A percentile compares a stretch with the other conserved stretches of the same genome.
These are phyloP conservation scores for Aurelia sp. DNA, from an alignment of 30 jellyfish, hydroid and myxozoan genomes.

Conservation along the genomic window DNA sequence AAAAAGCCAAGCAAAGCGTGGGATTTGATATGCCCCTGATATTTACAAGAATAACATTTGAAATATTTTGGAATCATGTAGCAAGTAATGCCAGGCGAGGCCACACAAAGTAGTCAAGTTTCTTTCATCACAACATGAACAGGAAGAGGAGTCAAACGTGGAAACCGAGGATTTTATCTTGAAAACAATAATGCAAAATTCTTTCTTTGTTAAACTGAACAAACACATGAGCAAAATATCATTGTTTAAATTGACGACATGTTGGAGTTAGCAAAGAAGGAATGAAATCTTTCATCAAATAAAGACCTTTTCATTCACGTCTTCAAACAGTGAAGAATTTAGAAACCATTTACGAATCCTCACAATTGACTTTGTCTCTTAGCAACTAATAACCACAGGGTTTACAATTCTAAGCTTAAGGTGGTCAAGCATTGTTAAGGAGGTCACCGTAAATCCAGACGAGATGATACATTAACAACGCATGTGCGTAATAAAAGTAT, in stretches of 20 bases:
- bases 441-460: too few species aligned
- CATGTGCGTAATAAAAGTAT: too few species aligned
- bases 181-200: constrained; percentile 13
- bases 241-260: constrained; percentile 20
- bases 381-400: constrained; percentile 42
- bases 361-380: constrained; percentile 43
- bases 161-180: constrained; percentile 19
- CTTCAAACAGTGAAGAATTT: constrained; percentile 29
- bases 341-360: constrained; percentile 18
- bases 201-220: constrained; percentile 7
- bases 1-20: too few species aligned
- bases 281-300: not conserved
- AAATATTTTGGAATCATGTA: not conserved
- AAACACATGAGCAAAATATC: constrained; percentile 24
- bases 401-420: not conserved
- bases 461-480: too few species aligned
- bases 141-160: constrained; percentile 13
- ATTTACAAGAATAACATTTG: not conserved
- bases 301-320: constrained; percentile 17
- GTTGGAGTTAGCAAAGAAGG: constrained; percentile 17
- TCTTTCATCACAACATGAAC: constrained; percentile 14
- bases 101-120: constrained; percentile 9
- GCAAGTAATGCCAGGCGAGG: not conserved
- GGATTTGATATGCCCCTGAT: too few species aligned
- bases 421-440: too few species aligned